Evolutionary conservation across 2,888 invertebrate genomes (phyloP), one percentile per base, ranked within the genome.

Genomic region (Aradus depressus): DNA sequence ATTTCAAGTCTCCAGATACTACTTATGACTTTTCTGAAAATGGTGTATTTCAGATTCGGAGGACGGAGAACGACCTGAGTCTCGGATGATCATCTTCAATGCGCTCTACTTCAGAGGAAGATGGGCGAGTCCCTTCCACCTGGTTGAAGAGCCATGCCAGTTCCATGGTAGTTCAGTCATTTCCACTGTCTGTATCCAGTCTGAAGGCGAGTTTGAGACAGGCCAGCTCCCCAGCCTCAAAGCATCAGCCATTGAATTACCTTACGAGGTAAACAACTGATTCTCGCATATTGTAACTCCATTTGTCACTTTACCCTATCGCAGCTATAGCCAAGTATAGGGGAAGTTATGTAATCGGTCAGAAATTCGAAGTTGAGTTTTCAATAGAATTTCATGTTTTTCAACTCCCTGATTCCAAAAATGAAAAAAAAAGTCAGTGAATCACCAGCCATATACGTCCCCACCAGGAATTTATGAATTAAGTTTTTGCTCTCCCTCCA

Each of bases 51-150:
- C 37, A 34, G 38, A 18, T 14, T 14, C 23, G 2, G 23, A 26
- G 16, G 26, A 12, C 4, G 49, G 41, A 6, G 35, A 32, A 8
- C 49, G 54, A 32, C 25, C 49, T 12, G 44, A 54, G 12, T 60
- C 61, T 4, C 53, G 58, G 35, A 63, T 64, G 59, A 58, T 64
- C 14, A 55, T 61, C n/a, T 64, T 64, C 58, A 64, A 64, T 52
- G 64, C 62, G 3, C 58, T 64, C 28, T 64, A 62, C 58, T 64
- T 60, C 61, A 58, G 59, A 38, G 64, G 63, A n/a, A 53, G 52
- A 21, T 64, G 64, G 63, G 58, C 54, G 21, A 55, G 51, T 14
- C 61, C 61, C 2, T 62, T 64, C 53, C 48, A 54, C 22, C 31
- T 38, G 18, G 31, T 26, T 3, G 55, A 52, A 4, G 57, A 54